phyloP scores from a whole-genome alignment of 2,797 vertebrate species.

The Rhinatrema bivittatum region DNA sequence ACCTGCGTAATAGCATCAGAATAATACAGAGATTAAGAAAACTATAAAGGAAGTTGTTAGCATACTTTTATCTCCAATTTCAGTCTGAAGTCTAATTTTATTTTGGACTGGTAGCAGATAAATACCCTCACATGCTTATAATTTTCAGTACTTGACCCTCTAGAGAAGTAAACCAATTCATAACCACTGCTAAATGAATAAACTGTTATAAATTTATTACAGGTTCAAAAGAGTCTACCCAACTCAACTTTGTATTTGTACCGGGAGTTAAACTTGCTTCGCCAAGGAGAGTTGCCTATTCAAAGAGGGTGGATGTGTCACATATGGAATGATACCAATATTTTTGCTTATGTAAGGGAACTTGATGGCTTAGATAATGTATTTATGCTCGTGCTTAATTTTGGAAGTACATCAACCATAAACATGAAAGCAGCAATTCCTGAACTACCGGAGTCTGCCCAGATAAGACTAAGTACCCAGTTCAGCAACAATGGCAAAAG shows the following conservation, averaged over 20 bases:
- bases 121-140: too few relatives aligned
- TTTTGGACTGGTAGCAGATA: too few relatives aligned
- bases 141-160: too few relatives aligned
- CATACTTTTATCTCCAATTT: too few relatives aligned
- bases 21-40: too few relatives aligned
- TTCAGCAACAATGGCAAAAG: slow-evolving; percentile 23
- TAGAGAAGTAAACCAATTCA: too few relatives aligned
- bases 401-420: slow-evolving; percentile 50
- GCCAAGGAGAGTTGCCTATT: slow-evolving; percentile 59
- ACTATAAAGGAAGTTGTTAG: too few relatives aligned
- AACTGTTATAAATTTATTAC: neutral
- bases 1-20: too few relatives aligned
- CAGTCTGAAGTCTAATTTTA: too few relatives aligned
- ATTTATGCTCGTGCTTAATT: slow-evolving; percentile 85
- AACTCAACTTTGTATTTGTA: slow-evolving; percentile 73
- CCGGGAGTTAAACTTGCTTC: slow-evolving; percentile 64
- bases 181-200: too few relatives aligned
- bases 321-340: slow-evolving; percentile 49
- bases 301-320: slow-evolving; percentile 87
- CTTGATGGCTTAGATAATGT: slow-evolving; percentile 69
- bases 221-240: slow-evolving; percentile 64
- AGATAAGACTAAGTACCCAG: slow-evolving; percentile 69
- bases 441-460: slow-evolving; percentile 58
- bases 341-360: slow-evolving; percentile 78
- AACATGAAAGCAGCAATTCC: slow-evolving; percentile 56